A percentile compares a stretch with the other conserved stretches of the same genome.
phyloP scores from a whole-genome alignment of 2,888 invertebrate species.

The Eremobia ochroleuca region DNA sequence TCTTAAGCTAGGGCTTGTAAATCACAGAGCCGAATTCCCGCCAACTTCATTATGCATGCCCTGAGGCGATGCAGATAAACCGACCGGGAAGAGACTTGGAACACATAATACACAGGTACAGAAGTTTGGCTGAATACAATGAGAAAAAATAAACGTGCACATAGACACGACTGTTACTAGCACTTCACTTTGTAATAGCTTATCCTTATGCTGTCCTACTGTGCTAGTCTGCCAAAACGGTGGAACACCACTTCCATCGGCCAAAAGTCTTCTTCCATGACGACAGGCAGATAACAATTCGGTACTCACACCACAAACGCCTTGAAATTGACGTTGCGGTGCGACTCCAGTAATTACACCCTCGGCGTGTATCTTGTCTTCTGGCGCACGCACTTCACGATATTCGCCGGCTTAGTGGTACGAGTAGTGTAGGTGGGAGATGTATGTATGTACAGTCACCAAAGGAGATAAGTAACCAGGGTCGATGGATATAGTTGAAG shows the following conservation, averaged over 20 bases:
- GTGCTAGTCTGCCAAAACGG: not conserved
- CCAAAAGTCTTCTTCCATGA: not conserved
- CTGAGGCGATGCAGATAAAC: slow-evolving; percentile 49
- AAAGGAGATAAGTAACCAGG: too few species aligned
- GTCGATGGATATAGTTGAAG: too few species aligned
- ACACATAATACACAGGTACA: not conserved
- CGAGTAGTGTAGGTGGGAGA: not conserved
- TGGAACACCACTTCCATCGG: not conserved
- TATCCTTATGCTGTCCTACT: not conserved
- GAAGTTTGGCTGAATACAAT: not conserved
- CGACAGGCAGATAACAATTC: not conserved
- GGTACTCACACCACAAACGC: not conserved
- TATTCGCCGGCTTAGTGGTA: not conserved
- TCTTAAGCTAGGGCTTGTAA: slow-evolving; percentile 22
- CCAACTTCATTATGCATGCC: slow-evolving; percentile 49
- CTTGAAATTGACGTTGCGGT: too few species aligned
- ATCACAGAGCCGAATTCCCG: slow-evolving; percentile 27
- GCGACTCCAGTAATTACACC: not conserved
- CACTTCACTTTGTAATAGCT: not conserved
- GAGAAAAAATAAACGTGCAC: not conserved
- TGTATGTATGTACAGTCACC: too few species aligned
- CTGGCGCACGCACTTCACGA: not conserved
- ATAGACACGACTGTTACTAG: not conserved
- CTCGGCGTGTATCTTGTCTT: not conserved
- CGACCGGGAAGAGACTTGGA: slow-evolving; percentile 24